A percentile compares a stretch with the other conserved stretches of the same genome.
Evolutionary conservation across 2,888 invertebrate species (phyloP).

Genomic region (Andrena bicolor): DNA sequence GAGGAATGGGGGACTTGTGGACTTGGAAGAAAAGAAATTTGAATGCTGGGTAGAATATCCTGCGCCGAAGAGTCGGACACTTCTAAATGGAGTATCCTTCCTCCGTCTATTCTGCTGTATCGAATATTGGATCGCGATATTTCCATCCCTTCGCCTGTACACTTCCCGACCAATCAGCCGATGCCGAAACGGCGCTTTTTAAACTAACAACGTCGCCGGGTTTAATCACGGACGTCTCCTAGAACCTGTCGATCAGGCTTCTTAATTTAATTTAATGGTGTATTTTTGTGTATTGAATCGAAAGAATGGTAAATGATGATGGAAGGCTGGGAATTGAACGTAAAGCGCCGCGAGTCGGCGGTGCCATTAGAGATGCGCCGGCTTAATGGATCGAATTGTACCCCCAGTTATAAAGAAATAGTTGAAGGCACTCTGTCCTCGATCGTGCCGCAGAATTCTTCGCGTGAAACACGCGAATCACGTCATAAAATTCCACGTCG

Average conservation of each 20-base stretch:
- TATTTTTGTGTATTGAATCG: not conserved
- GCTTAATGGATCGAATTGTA: not conserved
- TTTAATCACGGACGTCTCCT: not conserved
- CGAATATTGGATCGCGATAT: no score
- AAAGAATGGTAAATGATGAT: not conserved
- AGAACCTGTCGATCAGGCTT: not conserved
- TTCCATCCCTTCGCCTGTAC: no score
- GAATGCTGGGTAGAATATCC: no score
- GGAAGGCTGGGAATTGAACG: not conserved
- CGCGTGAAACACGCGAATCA: constrained; percentile 28
- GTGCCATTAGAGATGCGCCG: not conserved
- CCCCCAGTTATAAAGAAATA: not conserved
- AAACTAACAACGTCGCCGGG: not conserved
- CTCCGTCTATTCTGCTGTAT: no score
- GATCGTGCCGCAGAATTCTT: constrained; percentile 22
- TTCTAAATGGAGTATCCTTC: no score
- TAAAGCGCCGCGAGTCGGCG: not conserved
- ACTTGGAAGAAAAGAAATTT: no score
- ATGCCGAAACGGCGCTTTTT: not conserved
- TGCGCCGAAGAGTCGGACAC: no score
- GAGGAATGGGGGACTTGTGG: no score
- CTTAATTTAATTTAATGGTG: constrained; percentile 8
- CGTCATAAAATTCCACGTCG: constrained; percentile 15
- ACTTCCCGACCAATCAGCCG: no score
- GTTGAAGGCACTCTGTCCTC: not conserved